Conservation (phyloP, 2,888 invertebrate genomes). For the Lasioglossum malachurum region DNA sequence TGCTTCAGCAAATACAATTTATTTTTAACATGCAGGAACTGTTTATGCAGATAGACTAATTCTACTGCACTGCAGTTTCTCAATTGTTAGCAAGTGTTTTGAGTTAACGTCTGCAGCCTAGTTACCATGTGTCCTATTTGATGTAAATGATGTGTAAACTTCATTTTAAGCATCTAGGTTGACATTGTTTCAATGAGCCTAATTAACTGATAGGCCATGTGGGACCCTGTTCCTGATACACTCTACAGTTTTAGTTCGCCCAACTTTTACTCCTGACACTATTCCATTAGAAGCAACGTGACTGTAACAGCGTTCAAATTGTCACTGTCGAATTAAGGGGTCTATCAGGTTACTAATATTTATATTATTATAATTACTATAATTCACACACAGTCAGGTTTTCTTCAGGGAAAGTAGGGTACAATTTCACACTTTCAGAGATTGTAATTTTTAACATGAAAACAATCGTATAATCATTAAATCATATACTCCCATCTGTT, state of each 20-base stretch:
- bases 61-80: not conserved
- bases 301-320: not conserved
- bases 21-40: not conserved
- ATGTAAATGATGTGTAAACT: not conserved
- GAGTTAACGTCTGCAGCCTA: not conserved
- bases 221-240: not conserved
- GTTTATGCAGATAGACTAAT: not conserved
- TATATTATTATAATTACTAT: too few species aligned
- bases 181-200: constrained; percentile 7
- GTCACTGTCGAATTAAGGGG: not conserved
- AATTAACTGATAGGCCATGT: constrained; percentile 12
- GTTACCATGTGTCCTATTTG: not conserved
- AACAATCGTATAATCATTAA: not conserved
- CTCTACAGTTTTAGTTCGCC: not conserved
- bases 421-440: too few species aligned
- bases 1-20: too few species aligned
- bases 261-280: constrained; percentile 3
- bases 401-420: not conserved
- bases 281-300: not conserved
- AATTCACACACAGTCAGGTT: too few species aligned
- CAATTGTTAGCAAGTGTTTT: not conserved
- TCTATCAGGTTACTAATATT: not conserved
- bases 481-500: not conserved
- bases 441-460: too few species aligned
- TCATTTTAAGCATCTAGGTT: not conserved